Conservation (phyloP, 2,888 invertebrate species). For the Mayetiola destructor region DNA sequence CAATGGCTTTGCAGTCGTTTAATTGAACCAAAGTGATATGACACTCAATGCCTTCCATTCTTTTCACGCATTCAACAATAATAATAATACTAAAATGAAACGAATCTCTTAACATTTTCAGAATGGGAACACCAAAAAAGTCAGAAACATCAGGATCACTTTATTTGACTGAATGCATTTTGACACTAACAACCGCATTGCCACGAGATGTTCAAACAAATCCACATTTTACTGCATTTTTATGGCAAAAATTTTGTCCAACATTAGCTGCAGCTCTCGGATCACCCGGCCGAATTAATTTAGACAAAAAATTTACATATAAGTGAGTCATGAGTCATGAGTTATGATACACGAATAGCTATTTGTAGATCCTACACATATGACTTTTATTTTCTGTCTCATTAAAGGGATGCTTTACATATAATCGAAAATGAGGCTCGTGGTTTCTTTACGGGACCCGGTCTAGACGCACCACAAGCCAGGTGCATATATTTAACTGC, state of each 20-base stretch:
- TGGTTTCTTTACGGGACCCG: constrained; percentile 35
- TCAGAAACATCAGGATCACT: constrained; percentile 38
- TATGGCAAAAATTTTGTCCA: constrained; percentile 89
- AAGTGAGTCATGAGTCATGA: constrained; percentile 35
- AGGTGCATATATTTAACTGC: constrained; percentile 80
- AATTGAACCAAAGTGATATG: constrained; percentile 63
- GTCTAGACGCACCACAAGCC: constrained; percentile 67
- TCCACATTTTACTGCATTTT: constrained; percentile 71
- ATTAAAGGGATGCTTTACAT: constrained; percentile 33
- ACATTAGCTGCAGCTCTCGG: constrained; percentile 76
- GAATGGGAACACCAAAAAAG: constrained; percentile 32
- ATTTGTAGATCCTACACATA: background rate
- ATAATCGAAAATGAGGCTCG: constrained; percentile 35
- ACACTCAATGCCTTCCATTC: constrained; percentile 17
- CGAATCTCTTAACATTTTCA: background rate
- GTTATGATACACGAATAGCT: background rate
- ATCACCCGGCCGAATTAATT: constrained; percentile 52
- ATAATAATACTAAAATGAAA: background rate
- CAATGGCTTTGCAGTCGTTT: constrained; percentile 77
- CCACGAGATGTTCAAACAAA: constrained; percentile 72
- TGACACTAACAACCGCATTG: constrained; percentile 68
- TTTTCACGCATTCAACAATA: background rate
- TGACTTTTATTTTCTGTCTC: background rate
- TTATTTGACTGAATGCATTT: constrained; percentile 72
- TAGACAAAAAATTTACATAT: constrained; percentile 63